Evolutionary conservation across 2,888 invertebrate species (phyloP).

Genomic region (Baccha elongata): DNA sequence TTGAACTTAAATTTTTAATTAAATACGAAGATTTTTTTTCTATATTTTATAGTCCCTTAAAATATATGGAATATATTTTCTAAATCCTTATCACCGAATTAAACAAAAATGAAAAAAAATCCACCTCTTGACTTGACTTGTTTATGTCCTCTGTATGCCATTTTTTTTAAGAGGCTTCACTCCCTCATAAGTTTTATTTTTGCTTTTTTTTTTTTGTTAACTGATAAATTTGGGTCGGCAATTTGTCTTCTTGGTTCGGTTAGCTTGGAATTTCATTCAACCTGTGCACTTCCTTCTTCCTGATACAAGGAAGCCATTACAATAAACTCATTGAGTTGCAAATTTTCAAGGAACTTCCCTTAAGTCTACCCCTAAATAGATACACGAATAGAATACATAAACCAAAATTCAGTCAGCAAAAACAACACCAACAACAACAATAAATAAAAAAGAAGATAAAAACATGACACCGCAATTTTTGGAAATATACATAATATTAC

Average conservation of each 20-base stretch:
- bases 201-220: constrained; percentile 29
- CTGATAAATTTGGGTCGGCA: constrained; percentile 49
- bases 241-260: constrained; percentile 27
- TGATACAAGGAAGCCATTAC: constrained; percentile 53
- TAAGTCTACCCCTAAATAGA: constrained; percentile 2
- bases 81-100: constrained; percentile 22
- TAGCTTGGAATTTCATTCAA: constrained; percentile 32
- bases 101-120: constrained; percentile 5
- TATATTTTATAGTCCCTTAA: not conserved
- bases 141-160: constrained; percentile 38
- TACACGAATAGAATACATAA: constrained; percentile 51
- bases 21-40: constrained; percentile 40
- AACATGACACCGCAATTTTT: constrained; percentile 44
- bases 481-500: not conserved
- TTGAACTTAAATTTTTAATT: constrained; percentile 67
- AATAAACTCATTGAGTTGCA: constrained; percentile 70
- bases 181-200: not conserved
- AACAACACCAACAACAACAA: too few species aligned
- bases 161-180: constrained; percentile 41
- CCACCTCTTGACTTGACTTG: constrained; percentile 45
- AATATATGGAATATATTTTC: constrained; percentile 14
- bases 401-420: constrained; percentile 45
- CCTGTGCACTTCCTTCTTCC: constrained; percentile 13
- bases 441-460: not conserved
- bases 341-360: constrained; percentile 42